Evolutionary conservation across 30 jellyfish, hydroid and myxozoan species (phyloP).

Genomic region (Aurelia coerulea): DNA sequence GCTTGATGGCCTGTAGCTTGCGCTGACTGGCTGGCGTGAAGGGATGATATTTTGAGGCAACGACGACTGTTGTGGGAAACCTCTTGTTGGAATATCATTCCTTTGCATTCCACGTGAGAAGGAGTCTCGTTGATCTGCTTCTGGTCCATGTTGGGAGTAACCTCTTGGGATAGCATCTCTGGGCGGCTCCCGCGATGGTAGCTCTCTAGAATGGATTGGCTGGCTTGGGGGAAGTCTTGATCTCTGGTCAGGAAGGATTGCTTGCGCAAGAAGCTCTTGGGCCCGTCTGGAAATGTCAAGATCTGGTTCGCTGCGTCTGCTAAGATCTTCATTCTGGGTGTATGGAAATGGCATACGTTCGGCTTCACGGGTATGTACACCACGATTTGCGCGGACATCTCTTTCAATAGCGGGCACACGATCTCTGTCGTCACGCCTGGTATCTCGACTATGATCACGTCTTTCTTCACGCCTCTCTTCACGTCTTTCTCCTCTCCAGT

Average conservation of each 20-base stretch:
- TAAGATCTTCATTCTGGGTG: constrained; percentile 9
- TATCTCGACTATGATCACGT: constrained; percentile 18
- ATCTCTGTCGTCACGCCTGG: constrained; percentile 43
- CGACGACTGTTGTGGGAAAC: constrained; percentile 28
- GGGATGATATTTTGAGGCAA: constrained; percentile 25
- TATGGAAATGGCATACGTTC: constrained; percentile 15
- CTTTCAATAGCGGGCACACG: constrained; percentile 33
- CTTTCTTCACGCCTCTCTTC: constrained; percentile 43
- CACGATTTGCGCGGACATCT: constrained; percentile 40
- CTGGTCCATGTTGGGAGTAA: constrained; percentile 49
- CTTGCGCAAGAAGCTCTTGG: constrained; percentile 67
- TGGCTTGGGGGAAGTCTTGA: constrained; percentile 46
- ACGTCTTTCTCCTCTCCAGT: constrained; percentile 62
- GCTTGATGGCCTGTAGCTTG: constrained; percentile 54
- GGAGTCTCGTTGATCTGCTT: constrained; percentile 12
- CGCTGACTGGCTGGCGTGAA: constrained; percentile 11
- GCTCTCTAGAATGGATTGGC: constrained; percentile 31
- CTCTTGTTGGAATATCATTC: constrained; percentile 37
- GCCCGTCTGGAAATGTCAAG: constrained; percentile 62
- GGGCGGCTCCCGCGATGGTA: constrained; percentile 22
- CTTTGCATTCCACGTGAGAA: constrained; percentile 36
- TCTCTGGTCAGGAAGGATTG: constrained; percentile 45
- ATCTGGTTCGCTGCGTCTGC: constrained; percentile 49
- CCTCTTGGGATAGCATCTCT: constrained; percentile 39
- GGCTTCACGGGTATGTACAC: constrained; percentile 2